Conservation (phyloP, 2,888 invertebrate species). For the Andrena hattorfiana region DNA sequence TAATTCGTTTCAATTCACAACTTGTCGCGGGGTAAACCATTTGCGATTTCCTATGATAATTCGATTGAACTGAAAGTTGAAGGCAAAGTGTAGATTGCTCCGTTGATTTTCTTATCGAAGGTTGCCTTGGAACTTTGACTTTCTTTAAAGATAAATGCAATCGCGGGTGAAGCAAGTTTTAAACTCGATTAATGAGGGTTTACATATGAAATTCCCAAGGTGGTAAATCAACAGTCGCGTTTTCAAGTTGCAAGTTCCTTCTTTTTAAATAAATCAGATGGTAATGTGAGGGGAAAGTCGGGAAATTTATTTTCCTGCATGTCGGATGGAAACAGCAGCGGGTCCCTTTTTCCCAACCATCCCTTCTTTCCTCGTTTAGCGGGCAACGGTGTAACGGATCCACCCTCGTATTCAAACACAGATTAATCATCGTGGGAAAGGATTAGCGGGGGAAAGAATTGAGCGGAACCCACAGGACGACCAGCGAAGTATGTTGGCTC, state of each 20-base stretch:
- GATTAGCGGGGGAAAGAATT: not conserved
- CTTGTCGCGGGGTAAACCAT: too few species aligned
- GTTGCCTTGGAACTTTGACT: not conserved
- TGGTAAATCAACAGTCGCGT: too few species aligned
- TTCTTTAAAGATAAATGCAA: not conserved
- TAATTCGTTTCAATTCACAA: not conserved
- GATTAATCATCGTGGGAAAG: not conserved
- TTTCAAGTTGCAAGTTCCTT: too few species aligned
- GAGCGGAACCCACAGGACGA: not conserved
- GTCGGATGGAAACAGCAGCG: too few species aligned
- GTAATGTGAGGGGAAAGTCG: too few species aligned
- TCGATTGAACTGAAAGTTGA: not conserved
- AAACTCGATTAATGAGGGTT: too few species aligned
- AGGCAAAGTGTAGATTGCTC: not conserved
- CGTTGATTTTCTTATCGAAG: not conserved
- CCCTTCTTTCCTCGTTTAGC: too few species aligned
- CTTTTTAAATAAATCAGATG: too few species aligned
- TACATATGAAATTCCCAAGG: too few species aligned
- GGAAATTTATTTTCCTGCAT: too few species aligned
- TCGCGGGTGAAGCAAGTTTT: not conserved
- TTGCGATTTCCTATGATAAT: not conserved
- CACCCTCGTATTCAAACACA: not conserved
- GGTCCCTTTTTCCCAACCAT: too few species aligned
- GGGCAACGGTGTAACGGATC: too few species aligned
- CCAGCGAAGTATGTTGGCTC: conserved; percentile 9